Conservation (phyloP, 2,113 vertebrate species). For the Butastur rufipennis region DNA sequence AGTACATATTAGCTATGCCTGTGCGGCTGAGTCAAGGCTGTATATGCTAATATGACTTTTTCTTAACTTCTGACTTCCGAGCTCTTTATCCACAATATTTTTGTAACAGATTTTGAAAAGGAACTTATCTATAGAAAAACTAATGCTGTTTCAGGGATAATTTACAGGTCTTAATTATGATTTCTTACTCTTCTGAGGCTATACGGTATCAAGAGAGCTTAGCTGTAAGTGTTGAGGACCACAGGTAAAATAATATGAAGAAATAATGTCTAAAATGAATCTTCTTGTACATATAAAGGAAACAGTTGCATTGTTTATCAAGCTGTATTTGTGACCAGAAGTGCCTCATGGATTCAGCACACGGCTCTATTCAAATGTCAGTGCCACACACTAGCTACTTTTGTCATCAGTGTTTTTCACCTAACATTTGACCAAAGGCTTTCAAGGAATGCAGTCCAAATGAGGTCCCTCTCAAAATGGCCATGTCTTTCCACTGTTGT, state of each 20-base stretch:
- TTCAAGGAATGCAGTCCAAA: neutral
- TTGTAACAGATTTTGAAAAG: neutral
- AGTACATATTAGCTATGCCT: neutral
- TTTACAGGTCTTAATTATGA: neutral
- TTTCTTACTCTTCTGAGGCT: neutral
- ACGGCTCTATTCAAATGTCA: neutral
- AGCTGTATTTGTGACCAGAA: neutral
- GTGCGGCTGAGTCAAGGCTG: neutral
- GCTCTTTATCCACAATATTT: neutral
- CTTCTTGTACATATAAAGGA: neutral
- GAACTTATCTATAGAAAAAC: neutral
- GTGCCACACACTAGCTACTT: neutral
- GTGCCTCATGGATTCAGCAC: neutral
- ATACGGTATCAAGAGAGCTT: neutral
- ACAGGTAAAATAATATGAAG: neutral
- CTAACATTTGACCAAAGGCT: neutral
- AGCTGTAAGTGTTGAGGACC: neutral
- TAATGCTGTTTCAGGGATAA: neutral
- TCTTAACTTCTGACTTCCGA: conserved; percentile 22
- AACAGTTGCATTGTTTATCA: neutral
- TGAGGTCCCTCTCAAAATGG: neutral
- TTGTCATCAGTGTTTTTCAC: neutral
- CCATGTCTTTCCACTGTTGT: neutral
- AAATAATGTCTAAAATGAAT: neutral
- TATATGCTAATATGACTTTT: conserved; percentile 19